Evolutionary conservation across 2,888 invertebrate species (phyloP).

Genomic region (Arenicola marina): DNA sequence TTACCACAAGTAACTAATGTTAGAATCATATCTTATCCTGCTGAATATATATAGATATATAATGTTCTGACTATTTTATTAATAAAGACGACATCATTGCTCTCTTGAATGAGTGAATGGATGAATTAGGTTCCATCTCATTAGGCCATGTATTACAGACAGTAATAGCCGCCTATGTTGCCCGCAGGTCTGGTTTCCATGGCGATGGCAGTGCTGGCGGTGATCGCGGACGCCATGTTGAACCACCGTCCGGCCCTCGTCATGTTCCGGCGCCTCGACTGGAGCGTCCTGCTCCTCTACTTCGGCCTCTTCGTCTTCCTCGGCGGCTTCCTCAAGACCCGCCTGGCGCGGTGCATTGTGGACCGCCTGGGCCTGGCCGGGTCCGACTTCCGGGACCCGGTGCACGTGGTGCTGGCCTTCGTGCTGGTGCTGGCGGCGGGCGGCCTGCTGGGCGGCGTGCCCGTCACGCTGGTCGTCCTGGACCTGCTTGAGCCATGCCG

Average conservation of each 20-base stretch:
- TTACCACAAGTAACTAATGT: too few species aligned
- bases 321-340: constrained; percentile 19
- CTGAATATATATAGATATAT: too few species aligned
- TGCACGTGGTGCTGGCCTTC: neutral
- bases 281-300: constrained; percentile 33
- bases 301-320: constrained; percentile 35
- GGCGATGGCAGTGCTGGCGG: constrained; percentile 19
- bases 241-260: constrained; percentile 15
- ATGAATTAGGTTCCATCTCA: too few species aligned
- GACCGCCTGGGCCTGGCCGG: neutral
- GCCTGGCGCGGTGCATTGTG: neutral
- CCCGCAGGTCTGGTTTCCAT: constrained; percentile 30
- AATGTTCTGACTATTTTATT: too few species aligned
- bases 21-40: too few species aligned
- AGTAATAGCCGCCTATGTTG: too few species aligned
- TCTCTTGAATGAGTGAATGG: too few species aligned
- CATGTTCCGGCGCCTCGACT: constrained; percentile 28
- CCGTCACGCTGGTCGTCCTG: neutral
- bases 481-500: neutral
- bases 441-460: neutral
- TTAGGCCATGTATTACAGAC: too few species aligned
- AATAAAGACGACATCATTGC: too few species aligned
- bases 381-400: neutral
- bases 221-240: constrained; percentile 26
- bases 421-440: neutral